Conservation (phyloP, 2,888 invertebrate species). For the Eumacrocentrus americanus region DNA sequence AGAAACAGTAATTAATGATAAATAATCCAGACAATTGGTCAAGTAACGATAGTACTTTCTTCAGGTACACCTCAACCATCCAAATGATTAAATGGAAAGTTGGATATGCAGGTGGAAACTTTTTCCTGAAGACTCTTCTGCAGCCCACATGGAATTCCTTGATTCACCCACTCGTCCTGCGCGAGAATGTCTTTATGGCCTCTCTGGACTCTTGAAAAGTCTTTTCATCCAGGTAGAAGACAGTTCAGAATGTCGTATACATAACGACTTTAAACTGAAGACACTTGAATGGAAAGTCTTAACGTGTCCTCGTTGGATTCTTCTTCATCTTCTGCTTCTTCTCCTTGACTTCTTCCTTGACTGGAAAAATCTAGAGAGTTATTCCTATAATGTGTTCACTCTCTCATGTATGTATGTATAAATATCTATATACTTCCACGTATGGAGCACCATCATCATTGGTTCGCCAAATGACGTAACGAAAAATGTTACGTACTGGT, state of each 20-base stretch:
- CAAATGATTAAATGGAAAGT: conserved; percentile 20
- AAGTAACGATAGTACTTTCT: neutral
- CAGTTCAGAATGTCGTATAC: conserved; percentile 6
- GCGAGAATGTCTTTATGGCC: too few relatives aligned
- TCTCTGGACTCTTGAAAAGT: neutral
- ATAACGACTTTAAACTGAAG: neutral
- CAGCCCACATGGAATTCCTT: too few relatives aligned
- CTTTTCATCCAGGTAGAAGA: neutral
- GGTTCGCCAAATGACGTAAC: conserved; percentile 18
- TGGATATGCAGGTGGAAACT: conserved; percentile 4
- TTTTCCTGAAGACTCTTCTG: too few relatives aligned
- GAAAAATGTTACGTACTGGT: conserved; percentile 19
- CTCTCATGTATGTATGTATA: neutral
- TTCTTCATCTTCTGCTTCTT: neutral
- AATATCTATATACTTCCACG: neutral
- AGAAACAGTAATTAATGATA: neutral
- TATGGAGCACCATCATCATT: neutral
- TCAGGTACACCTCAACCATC: neutral
- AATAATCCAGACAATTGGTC: too few relatives aligned
- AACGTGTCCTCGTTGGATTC: neutral
- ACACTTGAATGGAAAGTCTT: conserved; percentile 9
- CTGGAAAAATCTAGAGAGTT: neutral
- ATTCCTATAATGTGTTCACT: conserved; percentile 1
- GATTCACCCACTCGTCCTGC: too few relatives aligned
- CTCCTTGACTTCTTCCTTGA: too few relatives aligned